phyloP scores from a whole-genome alignment of 2,113 vertebrate genomes.

The Urocynchramus pylzowi region DNA sequence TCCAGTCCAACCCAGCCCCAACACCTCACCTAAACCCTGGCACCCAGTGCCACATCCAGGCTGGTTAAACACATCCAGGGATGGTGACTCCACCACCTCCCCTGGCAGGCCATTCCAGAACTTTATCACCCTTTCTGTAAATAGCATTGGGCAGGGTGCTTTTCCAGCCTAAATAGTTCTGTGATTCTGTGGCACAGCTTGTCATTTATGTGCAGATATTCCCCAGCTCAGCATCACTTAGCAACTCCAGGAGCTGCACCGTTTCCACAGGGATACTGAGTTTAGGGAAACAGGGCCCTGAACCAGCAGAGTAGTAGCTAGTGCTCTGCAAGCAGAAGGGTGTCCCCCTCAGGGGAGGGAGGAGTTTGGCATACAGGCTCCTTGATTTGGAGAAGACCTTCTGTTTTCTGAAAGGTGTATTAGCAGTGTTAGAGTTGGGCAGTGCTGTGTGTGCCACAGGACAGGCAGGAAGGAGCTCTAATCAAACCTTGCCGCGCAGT shows the following conservation, averaged over 20 bases:
- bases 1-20: not conserved
- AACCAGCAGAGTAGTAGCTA: not conserved
- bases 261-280: not conserved
- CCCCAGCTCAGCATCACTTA: rapidly evolving
- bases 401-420: rapidly evolving
- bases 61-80: not conserved
- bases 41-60: not conserved
- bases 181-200: not conserved
- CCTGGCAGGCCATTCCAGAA: not conserved
- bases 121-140: not conserved
- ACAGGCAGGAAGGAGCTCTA: not conserved
- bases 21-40: not conserved
- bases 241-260: not conserved
- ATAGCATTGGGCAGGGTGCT: not conserved
- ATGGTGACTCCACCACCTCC: too few species aligned
- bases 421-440: rapidly evolving
- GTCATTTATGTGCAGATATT: not conserved
- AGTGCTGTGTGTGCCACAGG: not conserved
- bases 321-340: not conserved
- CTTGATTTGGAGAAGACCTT: not conserved
- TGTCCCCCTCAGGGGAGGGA: too few species aligned
- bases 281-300: not conserved
- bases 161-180: not conserved
- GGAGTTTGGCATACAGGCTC: not conserved
- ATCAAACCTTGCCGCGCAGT: not conserved